These are phyloP conservation scores for Rhinolophus ferrumequinum DNA, from an alignment of 2,113 vertebrate genomes.

Conservation along the genomic window DNA sequence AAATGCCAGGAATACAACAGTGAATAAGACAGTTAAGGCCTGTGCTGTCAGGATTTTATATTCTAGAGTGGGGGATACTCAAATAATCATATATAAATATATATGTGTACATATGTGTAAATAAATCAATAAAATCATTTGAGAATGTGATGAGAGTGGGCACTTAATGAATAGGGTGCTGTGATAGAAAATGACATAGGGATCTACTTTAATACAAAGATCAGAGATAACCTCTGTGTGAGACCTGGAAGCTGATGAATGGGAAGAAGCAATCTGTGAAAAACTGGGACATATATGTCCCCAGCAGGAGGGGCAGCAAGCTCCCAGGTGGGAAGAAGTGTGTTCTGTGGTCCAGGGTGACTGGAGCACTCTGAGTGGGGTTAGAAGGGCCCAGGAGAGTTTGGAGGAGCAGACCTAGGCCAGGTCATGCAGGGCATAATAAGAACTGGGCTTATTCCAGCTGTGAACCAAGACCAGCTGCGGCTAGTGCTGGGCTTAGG, in stretches of 20 bases:
- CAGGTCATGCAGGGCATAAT: not conserved
- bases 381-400: not conserved
- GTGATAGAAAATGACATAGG: not conserved
- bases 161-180: not conserved
- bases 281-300: not conserved
- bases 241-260: not conserved
- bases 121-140: not conserved
- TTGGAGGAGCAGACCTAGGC: not conserved
- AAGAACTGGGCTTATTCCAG: not conserved
- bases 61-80: not conserved
- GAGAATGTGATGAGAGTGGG: not conserved
- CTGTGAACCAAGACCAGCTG: not conserved
- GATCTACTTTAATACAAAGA: not conserved
- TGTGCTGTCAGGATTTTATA: not conserved
- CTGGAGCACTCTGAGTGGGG: not conserved
- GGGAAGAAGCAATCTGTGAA: not conserved
- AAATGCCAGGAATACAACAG: not conserved
- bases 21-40: not conserved
- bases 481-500: no score
- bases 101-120: not conserved
- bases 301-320: no score
- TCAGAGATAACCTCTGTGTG: not conserved
- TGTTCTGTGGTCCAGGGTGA: not conserved
- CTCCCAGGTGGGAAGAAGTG: fast-evolving
- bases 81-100: not conserved